A percentile compares a stretch with the other conserved stretches of the same genome.
phyloP scores from a whole-genome alignment of 2,888 invertebrate genomes.

The Cheilosia urbana region DNA sequence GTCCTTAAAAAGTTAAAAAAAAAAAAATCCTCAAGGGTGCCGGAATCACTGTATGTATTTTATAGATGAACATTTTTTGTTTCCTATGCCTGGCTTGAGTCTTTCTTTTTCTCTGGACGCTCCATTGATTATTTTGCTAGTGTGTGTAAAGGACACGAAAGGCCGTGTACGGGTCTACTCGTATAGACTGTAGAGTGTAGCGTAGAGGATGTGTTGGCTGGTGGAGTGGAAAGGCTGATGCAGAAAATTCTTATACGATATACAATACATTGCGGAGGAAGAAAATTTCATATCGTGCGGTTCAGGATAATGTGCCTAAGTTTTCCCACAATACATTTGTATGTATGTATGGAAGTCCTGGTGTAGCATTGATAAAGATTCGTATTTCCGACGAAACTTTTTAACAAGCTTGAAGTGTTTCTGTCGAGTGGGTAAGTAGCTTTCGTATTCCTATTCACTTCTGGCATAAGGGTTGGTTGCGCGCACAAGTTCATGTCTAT shows the following conservation, averaged over 20 bases:
- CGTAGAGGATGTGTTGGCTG: slow-evolving; percentile 6
- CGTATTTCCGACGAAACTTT: slow-evolving; percentile 74
- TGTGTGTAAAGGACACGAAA: slow-evolving; percentile 48
- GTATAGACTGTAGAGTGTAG: slow-evolving; percentile 12
- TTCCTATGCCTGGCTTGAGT: slow-evolving; percentile 44
- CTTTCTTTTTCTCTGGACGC: slow-evolving; percentile 45
- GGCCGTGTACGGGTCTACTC: neutral
- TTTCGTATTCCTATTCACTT: slow-evolving; percentile 66
- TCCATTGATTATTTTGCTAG: slow-evolving; percentile 61
- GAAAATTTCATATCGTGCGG: slow-evolving; percentile 63
- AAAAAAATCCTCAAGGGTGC: slow-evolving; percentile 45
- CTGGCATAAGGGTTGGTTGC: slow-evolving; percentile 54
- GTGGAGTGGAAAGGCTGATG: slow-evolving; percentile 55
- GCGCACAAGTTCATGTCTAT: slow-evolving; percentile 63
- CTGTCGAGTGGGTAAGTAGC: slow-evolving; percentile 72
- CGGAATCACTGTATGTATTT: slow-evolving; percentile 29
- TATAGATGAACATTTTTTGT: slow-evolving; percentile 27
- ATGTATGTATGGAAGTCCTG: slow-evolving; percentile 27
- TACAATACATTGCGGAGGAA: slow-evolving; percentile 37
- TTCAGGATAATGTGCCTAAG: slow-evolving; percentile 69
- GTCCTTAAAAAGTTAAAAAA: slow-evolving; percentile 45
- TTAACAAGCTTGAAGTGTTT: slow-evolving; percentile 74
- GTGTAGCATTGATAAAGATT: slow-evolving; percentile 68
- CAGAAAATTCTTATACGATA: slow-evolving; percentile 50
- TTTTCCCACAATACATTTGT: slow-evolving; percentile 67